These are phyloP conservation scores for Trissolcus japonicus DNA, from an alignment of 2,888 invertebrate species.

Conservation along the genomic window DNA sequence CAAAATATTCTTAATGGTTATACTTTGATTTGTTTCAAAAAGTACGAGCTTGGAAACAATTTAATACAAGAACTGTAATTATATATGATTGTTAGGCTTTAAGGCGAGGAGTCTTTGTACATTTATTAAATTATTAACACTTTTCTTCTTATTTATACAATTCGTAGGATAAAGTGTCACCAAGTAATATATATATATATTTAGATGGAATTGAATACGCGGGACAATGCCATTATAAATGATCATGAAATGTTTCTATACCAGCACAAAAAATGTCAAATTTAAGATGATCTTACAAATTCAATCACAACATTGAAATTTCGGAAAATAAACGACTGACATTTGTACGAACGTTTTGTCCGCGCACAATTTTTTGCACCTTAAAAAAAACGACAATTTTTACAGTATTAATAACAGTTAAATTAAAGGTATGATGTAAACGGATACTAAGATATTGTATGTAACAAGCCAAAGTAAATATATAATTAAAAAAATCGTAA, in stretches of 20 bases:
- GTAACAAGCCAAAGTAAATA: conserved; percentile 46
- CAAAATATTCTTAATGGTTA: conserved; percentile 1
- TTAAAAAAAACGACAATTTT: conserved; percentile 15
- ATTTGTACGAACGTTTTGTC: neutral
- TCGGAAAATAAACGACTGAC: conserved; percentile 18
- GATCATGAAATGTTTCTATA: conserved; percentile 25
- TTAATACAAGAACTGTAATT: conserved; percentile 30
- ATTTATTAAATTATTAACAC: conserved; percentile 52
- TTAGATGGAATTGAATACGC: conserved; percentile 44
- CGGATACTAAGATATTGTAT: conserved; percentile 33
- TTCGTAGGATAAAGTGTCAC: conserved; percentile 14
- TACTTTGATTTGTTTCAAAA: neutral
- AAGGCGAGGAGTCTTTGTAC: conserved; percentile 33
- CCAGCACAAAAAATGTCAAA: neutral
- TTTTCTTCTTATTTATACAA: conserved; percentile 34
- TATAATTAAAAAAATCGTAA: conserved; percentile 20
- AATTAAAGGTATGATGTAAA: conserved; percentile 21
- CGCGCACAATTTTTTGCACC: conserved; percentile 10
- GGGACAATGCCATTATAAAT: conserved; percentile 19
- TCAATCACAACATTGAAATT: neutral
- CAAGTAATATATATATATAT: conserved; percentile 36
- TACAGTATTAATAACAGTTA: conserved; percentile 42
- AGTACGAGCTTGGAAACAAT: conserved; percentile 14
- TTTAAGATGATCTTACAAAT: neutral
- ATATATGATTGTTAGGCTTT: conserved; percentile 38